These are phyloP conservation scores for Dissostichus mawsoni DNA, from an alignment of 2,113 vertebrate genomes.

Conservation along the genomic window DNA sequence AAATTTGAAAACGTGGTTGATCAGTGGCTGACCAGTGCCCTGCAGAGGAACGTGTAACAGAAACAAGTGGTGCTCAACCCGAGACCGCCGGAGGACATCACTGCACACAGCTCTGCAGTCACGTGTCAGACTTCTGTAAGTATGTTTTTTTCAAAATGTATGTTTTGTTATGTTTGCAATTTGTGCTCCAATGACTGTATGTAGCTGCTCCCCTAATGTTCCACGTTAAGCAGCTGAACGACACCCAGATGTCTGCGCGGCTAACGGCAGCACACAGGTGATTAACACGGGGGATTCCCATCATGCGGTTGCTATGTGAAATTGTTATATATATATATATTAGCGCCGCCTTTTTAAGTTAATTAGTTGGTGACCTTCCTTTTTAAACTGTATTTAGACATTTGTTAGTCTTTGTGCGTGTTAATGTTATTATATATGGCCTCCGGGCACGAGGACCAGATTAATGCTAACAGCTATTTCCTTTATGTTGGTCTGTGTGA, in stretches of 20 bases:
- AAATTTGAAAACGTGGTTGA: conserved; percentile 75
- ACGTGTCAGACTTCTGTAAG: neutral
- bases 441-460: neutral
- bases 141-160: neutral
- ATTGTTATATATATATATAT: too few species aligned
- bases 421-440: neutral
- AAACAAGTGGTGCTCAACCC: neutral
- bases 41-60: neutral
- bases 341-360: neutral
- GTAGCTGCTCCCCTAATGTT: too few species aligned
- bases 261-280: neutral
- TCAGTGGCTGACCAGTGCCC: fast-evolving
- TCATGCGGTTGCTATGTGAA: neutral
- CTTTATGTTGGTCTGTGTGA: neutral
- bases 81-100: conserved; percentile 6
- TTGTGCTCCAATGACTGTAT: fast-evolving
- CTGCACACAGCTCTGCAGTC: neutral
- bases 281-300: conserved; percentile 13
- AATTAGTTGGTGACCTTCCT: neutral
- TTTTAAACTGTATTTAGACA: neutral
- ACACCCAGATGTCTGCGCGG: too few species aligned
- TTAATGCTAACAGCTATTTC: neutral
- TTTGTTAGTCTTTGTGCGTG: neutral
- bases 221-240: too few species aligned
- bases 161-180: neutral